Base-by-base conservation (phyloP, 2,888 invertebrate species). In the Cephus rjabovi region DNA sequence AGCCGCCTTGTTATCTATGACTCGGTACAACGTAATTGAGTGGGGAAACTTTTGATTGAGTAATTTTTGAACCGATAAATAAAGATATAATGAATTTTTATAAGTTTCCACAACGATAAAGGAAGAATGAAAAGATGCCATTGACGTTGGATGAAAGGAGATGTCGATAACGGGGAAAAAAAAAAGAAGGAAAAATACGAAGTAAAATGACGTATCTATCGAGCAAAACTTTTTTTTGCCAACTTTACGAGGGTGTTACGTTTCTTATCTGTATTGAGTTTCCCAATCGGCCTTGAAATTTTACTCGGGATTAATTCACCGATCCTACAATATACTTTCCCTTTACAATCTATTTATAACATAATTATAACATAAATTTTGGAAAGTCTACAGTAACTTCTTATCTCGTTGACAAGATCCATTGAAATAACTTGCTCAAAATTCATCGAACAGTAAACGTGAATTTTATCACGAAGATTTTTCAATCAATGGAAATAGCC, bases 31-130 rank as follows among this genome's bases (percentile, higher is more conserved):
- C 33, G 77, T 69, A 76, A 75, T 71, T 37, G 75, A 74, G 40
- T 75, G 74, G 75, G 71, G 73, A 81, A 81, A 80, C 77, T 81
- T 83, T 82, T 75, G 79, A 79, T 80, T 73, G 75, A 79, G 77
- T 80, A 78, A 77, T 82, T 75, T 76, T 77, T 77, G 56, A 79
- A 81, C 75, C 77, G 79, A 71, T 79, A 74, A 77, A 80, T 80
- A 78, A 75, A 75, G 76, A 77, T 79, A 74, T 76, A 79, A 81
- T 81, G 76, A 79, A 79, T 80, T 77, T 73, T 73, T 35, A 76
- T 76, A 74, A 75, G 70, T 37, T 34, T 79, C 69, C 33, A 4
- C 12, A 40, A 23, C 23, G 56, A 56, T 56, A 56, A 56, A 56
- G 56, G 23, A 56, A 23, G 9, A 23, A 6, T 23, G 56, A 9